phyloP scores from a whole-genome alignment of 1,140 invertebrate species.

The Drosophila lacertosa region DNA sequence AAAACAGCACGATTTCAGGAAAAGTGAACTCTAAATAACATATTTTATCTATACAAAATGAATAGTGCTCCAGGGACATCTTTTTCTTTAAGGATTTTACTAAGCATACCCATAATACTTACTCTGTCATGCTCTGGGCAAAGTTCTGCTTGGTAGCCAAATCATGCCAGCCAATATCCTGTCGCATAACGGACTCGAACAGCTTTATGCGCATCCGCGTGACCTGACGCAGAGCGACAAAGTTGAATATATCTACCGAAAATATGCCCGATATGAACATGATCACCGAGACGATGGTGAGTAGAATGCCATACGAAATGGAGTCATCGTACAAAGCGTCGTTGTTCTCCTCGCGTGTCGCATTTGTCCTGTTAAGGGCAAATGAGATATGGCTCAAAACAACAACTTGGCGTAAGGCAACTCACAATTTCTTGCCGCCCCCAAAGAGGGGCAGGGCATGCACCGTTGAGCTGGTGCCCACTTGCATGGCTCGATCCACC shows the following conservation, averaged over 20 bases:
- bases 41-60: too few species aligned
- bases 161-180: conserved; percentile 97
- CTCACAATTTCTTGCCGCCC: conserved; percentile 86
- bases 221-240: conserved; percentile 87
- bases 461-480: conserved; percentile 83
- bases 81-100: too few species aligned
- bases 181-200: conserved; percentile 90
- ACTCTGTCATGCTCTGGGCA: conserved; percentile 94
- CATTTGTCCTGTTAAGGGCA: conserved; percentile 84
- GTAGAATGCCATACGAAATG: conserved; percentile 87
- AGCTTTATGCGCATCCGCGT: conserved; percentile 89
- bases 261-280: conserved; percentile 88
- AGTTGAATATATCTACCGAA: conserved; percentile 88
- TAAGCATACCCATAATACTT: conserved; percentile 23
- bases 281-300: conserved; percentile 85
- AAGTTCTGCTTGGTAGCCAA: conserved; percentile 93
- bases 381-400: background rate
- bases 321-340: conserved; percentile 87
- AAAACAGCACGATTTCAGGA: background rate
- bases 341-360: conserved; percentile 85
- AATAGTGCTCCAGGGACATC: too few species aligned
- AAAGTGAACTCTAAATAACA: too few species aligned
- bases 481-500: conserved; percentile 84
- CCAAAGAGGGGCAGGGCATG: conserved; percentile 84
- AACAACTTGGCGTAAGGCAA: conserved; percentile 42